phyloP scores from a whole-genome alignment of 2,113 vertebrate genomes.

The Oplegnathus fasciatus region DNA sequence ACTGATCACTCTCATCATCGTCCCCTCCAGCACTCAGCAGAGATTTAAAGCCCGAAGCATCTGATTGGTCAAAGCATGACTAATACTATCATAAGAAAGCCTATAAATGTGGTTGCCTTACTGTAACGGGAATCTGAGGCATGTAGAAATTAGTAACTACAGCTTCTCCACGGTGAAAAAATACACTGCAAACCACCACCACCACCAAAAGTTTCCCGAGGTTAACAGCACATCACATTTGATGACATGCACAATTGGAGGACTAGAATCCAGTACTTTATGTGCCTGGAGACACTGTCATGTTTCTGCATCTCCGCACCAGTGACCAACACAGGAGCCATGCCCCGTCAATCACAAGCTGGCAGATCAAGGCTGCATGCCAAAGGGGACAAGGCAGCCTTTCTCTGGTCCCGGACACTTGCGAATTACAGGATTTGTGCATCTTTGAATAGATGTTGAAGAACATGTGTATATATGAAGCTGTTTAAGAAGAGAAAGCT shows the following conservation, averaged over 20 bases:
- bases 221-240: conserved; percentile 38
- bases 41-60: conserved; percentile 53
- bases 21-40: conserved; percentile 27
- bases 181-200: background rate
- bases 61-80: conserved; percentile 58
- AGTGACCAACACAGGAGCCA: conserved; percentile 45
- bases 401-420: conserved; percentile 11
- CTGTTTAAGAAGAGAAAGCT: background rate
- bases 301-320: conserved; percentile 60
- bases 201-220: conserved; percentile 12
- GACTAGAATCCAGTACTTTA: conserved; percentile 20
- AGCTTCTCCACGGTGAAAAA: background rate
- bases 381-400: conserved; percentile 33
- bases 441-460: background rate
- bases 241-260: conserved; percentile 48
- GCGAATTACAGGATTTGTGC: conserved; percentile 21
- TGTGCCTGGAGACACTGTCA: conserved; percentile 49
- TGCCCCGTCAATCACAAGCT: conserved; percentile 56
- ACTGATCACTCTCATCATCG: conserved; percentile 68
- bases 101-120: conserved; percentile 27
- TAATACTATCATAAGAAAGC: conserved; percentile 17
- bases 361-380: conserved; percentile 43
- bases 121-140: conserved; percentile 28
- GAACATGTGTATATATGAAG: conserved; percentile 3
- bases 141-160: conserved; percentile 10